phyloP scores from a whole-genome alignment of 2,888 invertebrate species.

The Caradrina kadenii region DNA sequence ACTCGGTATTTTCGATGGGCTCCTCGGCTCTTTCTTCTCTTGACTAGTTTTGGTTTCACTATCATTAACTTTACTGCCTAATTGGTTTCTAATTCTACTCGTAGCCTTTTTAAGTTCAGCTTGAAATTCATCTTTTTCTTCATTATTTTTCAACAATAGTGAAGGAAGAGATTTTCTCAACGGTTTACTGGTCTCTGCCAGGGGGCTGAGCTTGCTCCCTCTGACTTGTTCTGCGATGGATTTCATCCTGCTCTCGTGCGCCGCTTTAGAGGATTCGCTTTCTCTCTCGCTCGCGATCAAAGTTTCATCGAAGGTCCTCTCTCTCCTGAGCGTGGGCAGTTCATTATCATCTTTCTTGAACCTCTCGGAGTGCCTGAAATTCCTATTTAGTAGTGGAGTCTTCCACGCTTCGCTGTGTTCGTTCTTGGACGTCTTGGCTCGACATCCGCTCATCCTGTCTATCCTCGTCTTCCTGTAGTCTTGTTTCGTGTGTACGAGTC shows the following conservation, averaged over 20 bases:
- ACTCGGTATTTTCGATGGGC: conserved; percentile 86
- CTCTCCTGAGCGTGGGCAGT: conserved; percentile 83
- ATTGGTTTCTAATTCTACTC: conserved; percentile 87
- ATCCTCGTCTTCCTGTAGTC: conserved; percentile 87
- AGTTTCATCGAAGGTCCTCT: conserved; percentile 88
- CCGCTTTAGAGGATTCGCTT: conserved; percentile 79
- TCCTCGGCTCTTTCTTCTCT: conserved; percentile 65
- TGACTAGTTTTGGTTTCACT: conserved; percentile 88
- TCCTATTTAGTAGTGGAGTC: conserved; percentile 85
- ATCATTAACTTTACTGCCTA: conserved; percentile 86
- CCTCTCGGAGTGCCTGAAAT: conserved; percentile 88
- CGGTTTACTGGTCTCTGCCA: conserved; percentile 81
- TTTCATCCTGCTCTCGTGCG: conserved; percentile 80
- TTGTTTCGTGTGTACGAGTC: conserved; percentile 87
- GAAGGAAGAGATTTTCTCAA: conserved; percentile 90
- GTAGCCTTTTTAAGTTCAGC: conserved; percentile 88
- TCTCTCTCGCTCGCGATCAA: conserved; percentile 80
- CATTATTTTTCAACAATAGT: conserved; percentile 87
- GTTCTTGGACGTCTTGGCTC: conserved; percentile 86
- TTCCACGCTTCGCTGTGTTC: conserved; percentile 87
- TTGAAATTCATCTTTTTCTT: conserved; percentile 90
- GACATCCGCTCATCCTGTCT: conserved; percentile 86
- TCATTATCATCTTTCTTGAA: conserved; percentile 84
- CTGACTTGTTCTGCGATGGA: conserved; percentile 79
- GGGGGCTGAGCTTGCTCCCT: conserved; percentile 76